phyloP scores from a whole-genome alignment of 2,888 invertebrate species.

The Drosophila emarginata region DNA sequence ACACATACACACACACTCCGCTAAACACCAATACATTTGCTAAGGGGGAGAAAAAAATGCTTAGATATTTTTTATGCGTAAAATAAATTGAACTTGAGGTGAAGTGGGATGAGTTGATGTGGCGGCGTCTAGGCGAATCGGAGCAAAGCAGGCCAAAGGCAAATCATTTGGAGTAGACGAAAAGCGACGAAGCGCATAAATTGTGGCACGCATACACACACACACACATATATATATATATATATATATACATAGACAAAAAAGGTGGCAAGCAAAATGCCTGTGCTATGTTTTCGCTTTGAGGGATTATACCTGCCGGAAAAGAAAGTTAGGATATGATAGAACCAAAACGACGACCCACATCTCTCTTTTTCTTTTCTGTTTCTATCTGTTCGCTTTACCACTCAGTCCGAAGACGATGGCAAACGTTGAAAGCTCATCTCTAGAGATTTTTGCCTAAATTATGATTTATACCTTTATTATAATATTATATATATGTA shows the following conservation, averaged over 20 bases:
- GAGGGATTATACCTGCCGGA: constrained; percentile 67
- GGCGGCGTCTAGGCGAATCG: constrained; percentile 4
- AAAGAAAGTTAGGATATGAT: constrained; percentile 17
- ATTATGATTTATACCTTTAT: constrained; percentile 73
- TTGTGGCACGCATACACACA: constrained; percentile 44
- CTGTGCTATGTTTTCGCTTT: constrained; percentile 64
- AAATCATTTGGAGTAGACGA: constrained; percentile 71
- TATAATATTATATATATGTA: constrained; percentile 34
- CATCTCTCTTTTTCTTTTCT: constrained; percentile 16
- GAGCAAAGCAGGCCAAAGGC: constrained; percentile 30
- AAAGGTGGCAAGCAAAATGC: constrained; percentile 41
- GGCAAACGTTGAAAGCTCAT: constrained; percentile 68
- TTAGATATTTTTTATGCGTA: constrained; percentile 65
- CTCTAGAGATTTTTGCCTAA: constrained; percentile 71
- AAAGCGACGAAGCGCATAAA: constrained; percentile 75
- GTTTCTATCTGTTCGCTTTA: background rate
- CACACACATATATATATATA: no score
- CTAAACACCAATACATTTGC: constrained; percentile 54
- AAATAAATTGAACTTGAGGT: constrained; percentile 65
- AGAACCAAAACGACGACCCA: constrained; percentile 22
- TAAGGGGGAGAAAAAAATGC: constrained; percentile 41
- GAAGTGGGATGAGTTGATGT: constrained; percentile 12
- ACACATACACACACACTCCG: constrained; percentile 33
- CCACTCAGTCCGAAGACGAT: constrained; percentile 9
- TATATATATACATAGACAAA: constrained; percentile 20